Evolutionary conservation across 2,888 invertebrate genomes (phyloP), one percentile per base, ranked within the genome.

Genomic region (Pseudococcus viburni): DNA sequence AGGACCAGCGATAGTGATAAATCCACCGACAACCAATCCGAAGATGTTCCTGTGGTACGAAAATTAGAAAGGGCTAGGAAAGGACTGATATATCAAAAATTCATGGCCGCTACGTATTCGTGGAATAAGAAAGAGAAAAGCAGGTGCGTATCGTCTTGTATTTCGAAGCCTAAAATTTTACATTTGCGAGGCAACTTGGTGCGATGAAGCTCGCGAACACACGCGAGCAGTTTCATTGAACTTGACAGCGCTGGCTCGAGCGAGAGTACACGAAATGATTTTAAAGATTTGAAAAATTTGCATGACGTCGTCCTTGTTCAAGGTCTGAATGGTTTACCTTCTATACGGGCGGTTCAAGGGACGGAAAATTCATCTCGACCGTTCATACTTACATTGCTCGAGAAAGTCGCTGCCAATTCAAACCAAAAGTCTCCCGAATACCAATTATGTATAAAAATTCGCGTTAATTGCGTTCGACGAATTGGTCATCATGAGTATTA

Each of bases 81-180:
- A 85, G 84, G 84, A 51, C 59, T 85, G 84, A 85, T 85, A 55
- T 85, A 85, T 46, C 84, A 85, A 46, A 59, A 85, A 85, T 85
- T 85, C 84, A 85, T 85, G 84, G 84, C 84, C 26, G 12, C 9
- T 26, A 55, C 84, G 55, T 85, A 85, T 7, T 59, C 84, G 55
- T 59, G 84, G 84, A 85, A 85, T 85, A 51, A 59, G 33, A 85
- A 85, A 17, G 84, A 85, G 19, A 51, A 59, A 85, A 55, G 19
- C 55, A 85, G 84, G 84, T 85, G 33, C 8, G 84, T 83, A 51
- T 51, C 48, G 48, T 51, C 48, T 46, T 46, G 46, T 51, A 51
- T 17, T 51, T 51, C 59, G 8, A 59, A 4, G 59, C 7, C n/a
- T 8, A 64, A 64, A 22, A 64, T 19, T 64, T 22, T 11, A 64